Evolutionary conservation across 2,797 vertebrate species (phyloP).

Genomic region (Balearica regulorum): DNA sequence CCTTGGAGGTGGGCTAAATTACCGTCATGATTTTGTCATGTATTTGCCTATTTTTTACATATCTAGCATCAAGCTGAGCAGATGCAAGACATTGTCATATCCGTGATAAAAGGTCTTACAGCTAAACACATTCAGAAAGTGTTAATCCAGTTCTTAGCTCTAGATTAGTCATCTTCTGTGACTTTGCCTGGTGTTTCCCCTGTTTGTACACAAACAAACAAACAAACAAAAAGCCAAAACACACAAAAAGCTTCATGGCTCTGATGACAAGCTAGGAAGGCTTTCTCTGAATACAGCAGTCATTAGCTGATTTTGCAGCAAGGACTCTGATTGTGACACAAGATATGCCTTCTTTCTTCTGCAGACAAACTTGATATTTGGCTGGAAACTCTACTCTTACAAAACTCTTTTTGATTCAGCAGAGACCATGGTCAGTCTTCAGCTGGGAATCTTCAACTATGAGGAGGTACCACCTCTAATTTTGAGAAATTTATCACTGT

Average conservation of each 20-base stretch:
- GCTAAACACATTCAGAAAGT: neutral
- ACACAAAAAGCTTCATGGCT: neutral
- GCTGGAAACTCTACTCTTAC: conserved; percentile 92
- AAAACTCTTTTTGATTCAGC: conserved; percentile 87
- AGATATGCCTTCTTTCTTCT: conserved; percentile 8
- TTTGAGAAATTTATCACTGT: neutral
- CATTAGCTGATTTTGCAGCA: neutral
- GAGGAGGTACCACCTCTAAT: conserved; percentile 81
- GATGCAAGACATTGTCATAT: neutral
- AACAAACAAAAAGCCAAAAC: neutral
- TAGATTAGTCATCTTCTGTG: neutral
- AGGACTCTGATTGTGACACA: neutral
- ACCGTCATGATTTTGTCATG: neutral
- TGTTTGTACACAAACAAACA: neutral
- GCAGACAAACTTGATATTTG: conserved; percentile 92
- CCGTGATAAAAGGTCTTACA: neutral
- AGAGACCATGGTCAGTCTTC: conserved; percentile 91
- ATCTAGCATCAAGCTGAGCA: neutral
- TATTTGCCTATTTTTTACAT: neutral
- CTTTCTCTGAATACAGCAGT: neutral
- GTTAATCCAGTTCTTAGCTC: neutral
- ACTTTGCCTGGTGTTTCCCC: neutral
- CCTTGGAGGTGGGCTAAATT: neutral
- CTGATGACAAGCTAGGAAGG: neutral
- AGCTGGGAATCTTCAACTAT: conserved; percentile 96